Evolutionary conservation across 2,113 vertebrate species (phyloP), one percentile per base, ranked within the genome.

Genomic region (Pelecanoides urinatrix): DNA sequence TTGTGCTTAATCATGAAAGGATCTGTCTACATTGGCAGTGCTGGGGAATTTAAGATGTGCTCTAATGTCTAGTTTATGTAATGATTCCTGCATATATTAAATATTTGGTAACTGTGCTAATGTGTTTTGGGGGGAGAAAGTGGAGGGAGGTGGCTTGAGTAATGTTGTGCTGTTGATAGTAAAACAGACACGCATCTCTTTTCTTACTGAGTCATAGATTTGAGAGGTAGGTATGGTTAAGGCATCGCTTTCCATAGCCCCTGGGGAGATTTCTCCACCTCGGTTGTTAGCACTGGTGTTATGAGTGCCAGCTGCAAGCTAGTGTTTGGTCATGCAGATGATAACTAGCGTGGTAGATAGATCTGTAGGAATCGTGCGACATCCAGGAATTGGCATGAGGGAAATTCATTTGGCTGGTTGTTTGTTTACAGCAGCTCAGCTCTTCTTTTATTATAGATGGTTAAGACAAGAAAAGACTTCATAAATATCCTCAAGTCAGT

Each of bases 61-160:
- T 89, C 22, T 62, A 13, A 47, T 55, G 36, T 66, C 49, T 95
- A 29, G 26, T 82, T 97, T 58, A 58, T 49, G 16, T 95, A 58
- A 92, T 53, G 66, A 89, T 95, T 94, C 80, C 40, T 92, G 25
- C 74, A 25, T 90, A 30, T 82, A 61, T 94, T 45, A 92, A 79
- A 53, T 88, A 68, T 16, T 85, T 92, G 32, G 17, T 82, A 85
- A 75, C 58, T 81, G 30, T 20, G 13, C 36, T 61, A 59, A 22
- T 32, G 50, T 29, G 9, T 49, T 75, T 78, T 49, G 9, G 34
- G 58, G 58, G 40, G 17, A 1, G 49, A 30, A 83, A n/a, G 14
- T 45, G 15, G 47, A 63, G 68, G 50, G 65, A 84, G 44, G 23
- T 81, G 53, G 20, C 73, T 87, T 82, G 49, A 68, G 25, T 77